Base-by-base conservation (phyloP, 1,140 invertebrate species). In the Lepeophtheirus salmonis region DNA sequence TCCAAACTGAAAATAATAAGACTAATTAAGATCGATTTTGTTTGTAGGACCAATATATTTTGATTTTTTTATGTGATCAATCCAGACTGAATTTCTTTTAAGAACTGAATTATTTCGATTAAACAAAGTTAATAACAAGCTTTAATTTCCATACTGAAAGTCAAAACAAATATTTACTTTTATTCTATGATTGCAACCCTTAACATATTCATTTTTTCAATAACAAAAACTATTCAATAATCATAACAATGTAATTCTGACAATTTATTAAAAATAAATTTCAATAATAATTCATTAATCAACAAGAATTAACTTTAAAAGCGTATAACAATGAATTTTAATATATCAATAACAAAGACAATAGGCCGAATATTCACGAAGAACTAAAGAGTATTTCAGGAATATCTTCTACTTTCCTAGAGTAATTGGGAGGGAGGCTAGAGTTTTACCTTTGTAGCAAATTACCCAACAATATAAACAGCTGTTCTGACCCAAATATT, bases 391-490 rank as follows among this genome's bases (percentile, higher is more conserved):
- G 20, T 23, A 21, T 23, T 17, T 23, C 55, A 16, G 26, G 16
- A 2, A 23, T 26, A 23, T n/a, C 26, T 25, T 57, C 55, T 13
- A 57, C 3, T 24, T 24, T 57, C n/a, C 55, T 23, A 30, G 20
- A 57, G 26, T 57, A 17, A 12, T 14, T n/a, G 2, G 23, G 23
- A 13, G 55, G 22, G n/a, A 57, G 25, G 13, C 2, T 4, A 17
- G 25, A 57, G 30, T 25, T 26, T 17, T 23, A 57, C 16, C 26
- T 26, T 21, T 57, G 55, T 2, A 57, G 23, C 13, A 57, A 20
- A 41, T 57, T 57, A 16, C 20, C 55, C 23, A 57, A 16, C 14
- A 57, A 57, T 17, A 30, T 13, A 41, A 26, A 57, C 26, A 57
- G 16, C 26, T 57, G 20, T 23, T 57, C 12, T n/a, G 22, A 17